Percentiles rank a stretch among this genome's conserved stretches.
phyloP scores from a whole-genome alignment of 2,888 invertebrate species.

The Saturnia pavonia region DNA sequence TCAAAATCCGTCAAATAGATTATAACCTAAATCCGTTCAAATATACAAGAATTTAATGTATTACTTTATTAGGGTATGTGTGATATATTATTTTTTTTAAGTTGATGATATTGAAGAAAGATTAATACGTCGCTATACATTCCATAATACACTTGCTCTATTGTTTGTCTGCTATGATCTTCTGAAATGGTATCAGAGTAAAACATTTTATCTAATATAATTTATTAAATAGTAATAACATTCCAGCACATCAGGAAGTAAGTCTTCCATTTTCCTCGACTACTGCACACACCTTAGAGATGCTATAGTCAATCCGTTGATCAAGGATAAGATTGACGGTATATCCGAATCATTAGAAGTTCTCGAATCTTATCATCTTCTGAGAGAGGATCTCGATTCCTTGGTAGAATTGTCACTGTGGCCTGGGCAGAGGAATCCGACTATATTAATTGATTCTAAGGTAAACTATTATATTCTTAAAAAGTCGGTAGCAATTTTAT shows the following conservation, averaged over 20 bases:
- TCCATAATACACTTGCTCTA: too few relatives aligned
- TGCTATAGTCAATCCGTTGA: constrained; percentile 89
- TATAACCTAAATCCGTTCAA: too few relatives aligned
- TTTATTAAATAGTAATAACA: constrained; percentile 1
- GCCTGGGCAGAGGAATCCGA: constrained; percentile 90
- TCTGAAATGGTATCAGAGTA: neutral
- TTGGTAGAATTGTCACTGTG: constrained; percentile 92
- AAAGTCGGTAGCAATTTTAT: neutral
- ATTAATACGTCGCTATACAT: neutral
- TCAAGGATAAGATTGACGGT: constrained; percentile 86
- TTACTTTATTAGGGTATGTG: too few relatives aligned
- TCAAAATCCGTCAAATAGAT: too few relatives aligned
- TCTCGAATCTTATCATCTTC: constrained; percentile 91
- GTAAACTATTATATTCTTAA: constrained; percentile 46
- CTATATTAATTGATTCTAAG: constrained; percentile 89
- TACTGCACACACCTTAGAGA: constrained; percentile 91
- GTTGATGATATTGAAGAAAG: neutral
- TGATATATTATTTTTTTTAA: neutral
- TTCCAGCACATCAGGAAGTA: constrained; percentile 88
- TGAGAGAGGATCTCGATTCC: constrained; percentile 95
- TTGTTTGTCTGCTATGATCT: too few relatives aligned
- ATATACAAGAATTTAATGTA: too few relatives aligned
- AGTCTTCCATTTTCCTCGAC: constrained; percentile 92
- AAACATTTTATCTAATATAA: neutral
- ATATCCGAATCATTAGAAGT: constrained; percentile 86